Conservation (phyloP, 2,888 invertebrate species). For the Drosophila lacicola region DNA sequence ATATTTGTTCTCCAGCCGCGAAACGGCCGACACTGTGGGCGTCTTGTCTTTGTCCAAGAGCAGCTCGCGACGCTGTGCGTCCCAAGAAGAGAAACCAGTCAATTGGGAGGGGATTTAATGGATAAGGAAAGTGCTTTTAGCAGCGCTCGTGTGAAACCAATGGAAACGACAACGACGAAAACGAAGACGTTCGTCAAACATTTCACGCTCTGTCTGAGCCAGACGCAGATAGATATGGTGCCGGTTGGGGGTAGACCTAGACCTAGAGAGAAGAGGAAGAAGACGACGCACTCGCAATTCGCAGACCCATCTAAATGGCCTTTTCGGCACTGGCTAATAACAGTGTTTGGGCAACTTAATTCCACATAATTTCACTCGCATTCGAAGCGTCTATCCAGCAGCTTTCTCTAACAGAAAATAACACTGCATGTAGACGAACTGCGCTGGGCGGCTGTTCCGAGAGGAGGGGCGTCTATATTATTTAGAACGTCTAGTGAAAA, state of each 20-base stretch:
- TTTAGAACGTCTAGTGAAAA: conserved; percentile 72
- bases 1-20: conserved; percentile 92
- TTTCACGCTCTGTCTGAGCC: conserved; percentile 67
- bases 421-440: conserved; percentile 14
- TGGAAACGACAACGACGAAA: conserved; percentile 53
- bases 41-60: conserved; percentile 84
- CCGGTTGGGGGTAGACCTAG: conserved; percentile 32
- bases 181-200: conserved; percentile 28
- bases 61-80: conserved; percentile 77
- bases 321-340: conserved; percentile 72
- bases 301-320: conserved; percentile 59
- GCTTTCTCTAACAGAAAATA: conserved; percentile 56
- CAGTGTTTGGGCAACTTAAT: conserved; percentile 55
- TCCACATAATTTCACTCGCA: conserved; percentile 68
- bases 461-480: conserved; percentile 46
- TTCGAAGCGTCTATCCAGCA: conserved; percentile 42
- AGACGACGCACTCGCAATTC: conserved; percentile 10
- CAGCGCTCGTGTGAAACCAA: conserved; percentile 79
- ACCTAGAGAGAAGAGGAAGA: conserved; percentile 14
- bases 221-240: conserved; percentile 30
- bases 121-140: conserved; percentile 72
- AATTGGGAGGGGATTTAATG: conserved; percentile 52
- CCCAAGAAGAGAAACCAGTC: conserved; percentile 64
- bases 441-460: conserved; percentile 1
- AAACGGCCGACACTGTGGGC: conserved; percentile 86